A percentile compares a stretch with the other conserved stretches of the same genome.
Evolutionary conservation across 2,113 vertebrate genomes (phyloP).

Genomic region (Parotia lawesii): DNA sequence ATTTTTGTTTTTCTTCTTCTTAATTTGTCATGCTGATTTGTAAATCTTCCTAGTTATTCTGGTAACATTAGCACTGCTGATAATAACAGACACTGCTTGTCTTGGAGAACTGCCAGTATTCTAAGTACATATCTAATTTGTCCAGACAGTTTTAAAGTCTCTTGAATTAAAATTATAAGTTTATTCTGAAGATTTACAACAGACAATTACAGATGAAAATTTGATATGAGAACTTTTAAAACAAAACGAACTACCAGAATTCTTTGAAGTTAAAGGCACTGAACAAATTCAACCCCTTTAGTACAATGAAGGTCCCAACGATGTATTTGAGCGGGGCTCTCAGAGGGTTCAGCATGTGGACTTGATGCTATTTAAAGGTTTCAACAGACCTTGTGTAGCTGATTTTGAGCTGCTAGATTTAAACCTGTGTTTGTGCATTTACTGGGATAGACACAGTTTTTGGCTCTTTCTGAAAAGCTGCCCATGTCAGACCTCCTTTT

Average conservation of each 20-base stretch:
- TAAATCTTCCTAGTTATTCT: constrained; percentile 47
- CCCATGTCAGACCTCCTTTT: neutral
- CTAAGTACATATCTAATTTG: constrained; percentile 52
- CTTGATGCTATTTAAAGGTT: neutral
- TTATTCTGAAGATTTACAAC: constrained; percentile 27
- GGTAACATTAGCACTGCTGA: constrained; percentile 47
- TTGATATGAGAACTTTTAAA: neutral
- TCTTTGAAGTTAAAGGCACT: neutral
- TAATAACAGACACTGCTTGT: constrained; percentile 55
- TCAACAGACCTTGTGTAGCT: neutral
- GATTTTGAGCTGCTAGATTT: neutral
- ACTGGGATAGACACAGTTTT: neutral
- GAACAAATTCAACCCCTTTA: neutral
- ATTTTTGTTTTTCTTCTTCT: constrained; percentile 54
- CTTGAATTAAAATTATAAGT: constrained; percentile 43
- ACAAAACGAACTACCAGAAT: neutral
- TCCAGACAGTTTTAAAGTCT: constrained; percentile 54
- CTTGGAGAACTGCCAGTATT: constrained; percentile 46
- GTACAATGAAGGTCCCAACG: neutral
- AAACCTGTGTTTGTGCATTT: neutral
- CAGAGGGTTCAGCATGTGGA: neutral
- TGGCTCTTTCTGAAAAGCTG: neutral
- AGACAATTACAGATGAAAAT: constrained; percentile 25
- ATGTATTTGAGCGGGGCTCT: neutral
- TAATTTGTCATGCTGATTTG: constrained; percentile 65